These are phyloP conservation scores for Coremacera marginata DNA, from an alignment of 2,888 invertebrate genomes.

Conservation along the genomic window DNA sequence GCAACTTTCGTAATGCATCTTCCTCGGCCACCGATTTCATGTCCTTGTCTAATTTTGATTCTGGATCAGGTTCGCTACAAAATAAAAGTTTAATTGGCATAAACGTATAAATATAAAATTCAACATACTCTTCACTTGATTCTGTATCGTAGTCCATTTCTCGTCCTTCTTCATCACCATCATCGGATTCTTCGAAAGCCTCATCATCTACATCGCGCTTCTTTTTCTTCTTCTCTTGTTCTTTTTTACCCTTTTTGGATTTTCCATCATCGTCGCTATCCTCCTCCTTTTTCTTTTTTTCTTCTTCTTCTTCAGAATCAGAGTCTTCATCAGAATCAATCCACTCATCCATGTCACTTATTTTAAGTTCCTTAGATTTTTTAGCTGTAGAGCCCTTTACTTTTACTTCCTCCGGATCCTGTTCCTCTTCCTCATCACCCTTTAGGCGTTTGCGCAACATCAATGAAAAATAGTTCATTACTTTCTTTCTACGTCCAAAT, in stretches of 20 bases:
- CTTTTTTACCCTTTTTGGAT: conserved; percentile 77
- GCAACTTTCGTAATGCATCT: conserved; percentile 84
- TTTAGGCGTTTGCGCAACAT: conserved; percentile 92
- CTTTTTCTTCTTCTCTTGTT: conserved; percentile 75
- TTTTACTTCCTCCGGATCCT: conserved; percentile 77
- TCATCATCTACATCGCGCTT: conserved; percentile 88
- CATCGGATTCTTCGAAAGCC: conserved; percentile 95
- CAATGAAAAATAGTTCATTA: conserved; percentile 94
- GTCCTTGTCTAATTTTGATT: conserved; percentile 83
- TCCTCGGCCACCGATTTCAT: conserved; percentile 92
- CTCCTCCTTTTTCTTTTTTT: conserved; percentile 77
- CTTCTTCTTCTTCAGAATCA: conserved; percentile 78
- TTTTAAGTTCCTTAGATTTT: conserved; percentile 77
- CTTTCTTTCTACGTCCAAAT: conserved; percentile 94
- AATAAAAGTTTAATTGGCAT: neutral
- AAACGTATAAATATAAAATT: neutral
- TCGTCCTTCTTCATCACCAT: conserved; percentile 95
- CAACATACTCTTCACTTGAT: conserved; percentile 77
- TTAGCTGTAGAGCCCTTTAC: conserved; percentile 71
- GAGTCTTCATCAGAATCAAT: conserved; percentile 85
- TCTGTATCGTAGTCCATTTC: conserved; percentile 96
- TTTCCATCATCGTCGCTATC: conserved; percentile 73
- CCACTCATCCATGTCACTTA: conserved; percentile 96
- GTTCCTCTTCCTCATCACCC: conserved; percentile 76
- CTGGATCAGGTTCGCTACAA: conserved; percentile 78